Base-by-base conservation (phyloP, 2,888 invertebrate genomes). In the Chrysolina haemoptera region DNA sequence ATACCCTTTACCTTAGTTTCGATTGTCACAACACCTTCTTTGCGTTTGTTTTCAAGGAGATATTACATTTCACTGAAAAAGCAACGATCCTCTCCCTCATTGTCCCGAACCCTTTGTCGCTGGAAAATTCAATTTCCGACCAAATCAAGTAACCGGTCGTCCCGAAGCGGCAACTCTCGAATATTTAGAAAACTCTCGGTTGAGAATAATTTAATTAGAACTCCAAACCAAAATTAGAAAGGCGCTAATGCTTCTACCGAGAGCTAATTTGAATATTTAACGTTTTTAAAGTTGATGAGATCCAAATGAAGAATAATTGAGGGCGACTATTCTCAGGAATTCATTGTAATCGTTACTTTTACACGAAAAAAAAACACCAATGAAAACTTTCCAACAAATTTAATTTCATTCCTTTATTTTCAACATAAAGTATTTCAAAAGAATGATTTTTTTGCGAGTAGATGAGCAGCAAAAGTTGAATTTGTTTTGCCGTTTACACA, bases 241-340 rank as follows among this genome's bases (percentile, higher is more conserved):
- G 20, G 53, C 20, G 53, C 11, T 20, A 20, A 20, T 20, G 20
- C 35, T 35, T 6, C 6, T 35, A 35, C 16, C 59, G 16, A 59
- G 59, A 27, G 5, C 59, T 59, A 14, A 59, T 59, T 59, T 59
- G 27, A 59, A 59, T 59, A 59, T 59, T 27, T 27, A 59, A 59
- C n/a, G 59, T 59, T 59, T 59, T n/a, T 16, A 16, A 0, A 11
- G 46, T 6, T 46, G 46, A 46, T 46, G 59, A 35, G 11, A 27
- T 59, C 22, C 11, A 9, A 22, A 55, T 55, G 22, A 55, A 55
- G 55, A 3, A 20, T 55, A 22, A 55, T 55, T 55, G 46, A n/a
- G 14, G 8, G 8, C 8, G 35, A 35, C 27, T 5, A 27, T 27
- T 27, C 27, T 6, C 35, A 35, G 8, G 35, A 35, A 35, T 35